Conservation (phyloP, 2,797 vertebrate genomes). For the Cossypha polioptera region DNA sequence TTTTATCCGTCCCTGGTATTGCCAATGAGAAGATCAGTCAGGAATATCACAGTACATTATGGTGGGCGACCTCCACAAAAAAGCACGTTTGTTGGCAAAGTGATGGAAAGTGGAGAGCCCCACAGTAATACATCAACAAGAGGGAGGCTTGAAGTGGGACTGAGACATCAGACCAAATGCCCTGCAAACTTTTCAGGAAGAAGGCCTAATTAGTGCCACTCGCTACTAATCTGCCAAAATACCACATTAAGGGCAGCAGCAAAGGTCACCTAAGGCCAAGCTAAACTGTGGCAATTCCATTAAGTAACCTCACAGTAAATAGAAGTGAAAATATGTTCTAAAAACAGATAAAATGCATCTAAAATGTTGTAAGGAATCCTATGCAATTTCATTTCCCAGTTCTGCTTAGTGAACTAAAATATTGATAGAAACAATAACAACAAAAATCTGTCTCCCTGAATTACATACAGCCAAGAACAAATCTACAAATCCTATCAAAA, state of each 20-base stretch:
- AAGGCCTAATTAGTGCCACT: conserved; percentile 16
- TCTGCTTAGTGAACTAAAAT: background rate
- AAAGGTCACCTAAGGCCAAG: conserved; percentile 56
- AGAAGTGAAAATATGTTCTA: background rate
- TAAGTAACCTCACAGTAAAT: background rate
- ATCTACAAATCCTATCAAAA: conserved; percentile 17
- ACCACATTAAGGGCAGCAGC: conserved; percentile 1
- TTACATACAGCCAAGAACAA: background rate
- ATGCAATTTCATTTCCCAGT: background rate
- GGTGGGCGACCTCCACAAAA: background rate
- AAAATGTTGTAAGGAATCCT: background rate
- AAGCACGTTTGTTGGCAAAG: background rate
- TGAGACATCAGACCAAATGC: background rate
- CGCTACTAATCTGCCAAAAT: conserved; percentile 28
- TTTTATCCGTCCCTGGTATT: background rate
- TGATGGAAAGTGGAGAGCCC: background rate
- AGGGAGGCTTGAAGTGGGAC: background rate
- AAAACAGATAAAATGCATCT: background rate
- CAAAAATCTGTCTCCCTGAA: background rate
- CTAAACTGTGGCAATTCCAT: background rate
- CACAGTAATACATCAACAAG: background rate
- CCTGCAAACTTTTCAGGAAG: background rate
- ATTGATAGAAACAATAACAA: background rate
- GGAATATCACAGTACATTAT: background rate
- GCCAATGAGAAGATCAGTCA: background rate